Evolutionary conservation across 2,888 invertebrate genomes (phyloP).

Genomic region (Drosophila differens): DNA sequence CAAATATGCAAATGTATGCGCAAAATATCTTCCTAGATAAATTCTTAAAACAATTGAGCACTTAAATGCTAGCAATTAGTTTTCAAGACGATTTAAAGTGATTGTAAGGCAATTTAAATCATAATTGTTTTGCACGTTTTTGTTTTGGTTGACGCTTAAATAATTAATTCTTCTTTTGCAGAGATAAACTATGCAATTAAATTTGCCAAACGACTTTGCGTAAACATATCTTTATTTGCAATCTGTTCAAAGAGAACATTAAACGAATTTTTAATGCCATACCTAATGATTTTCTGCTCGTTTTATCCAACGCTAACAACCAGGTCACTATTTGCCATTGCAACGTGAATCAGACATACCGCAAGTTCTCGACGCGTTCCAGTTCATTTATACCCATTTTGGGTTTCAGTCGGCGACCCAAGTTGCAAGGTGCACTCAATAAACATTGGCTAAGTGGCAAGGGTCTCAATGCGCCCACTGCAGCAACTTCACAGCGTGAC

Average conservation of each 20-base stretch:
- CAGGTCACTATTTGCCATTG: constrained; percentile 92
- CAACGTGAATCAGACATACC: constrained; percentile 91
- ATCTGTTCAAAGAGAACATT: neutral
- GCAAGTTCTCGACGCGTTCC: constrained; percentile 87
- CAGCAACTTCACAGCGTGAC: constrained; percentile 45
- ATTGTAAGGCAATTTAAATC: neutral
- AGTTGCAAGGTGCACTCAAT: constrained; percentile 83
- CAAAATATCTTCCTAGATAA: neutral
- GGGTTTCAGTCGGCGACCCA: constrained; percentile 84
- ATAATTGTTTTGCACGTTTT: neutral
- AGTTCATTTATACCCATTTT: constrained; percentile 86
- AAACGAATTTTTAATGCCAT: neutral
- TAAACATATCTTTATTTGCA: neutral
- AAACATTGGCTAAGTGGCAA: constrained; percentile 88
- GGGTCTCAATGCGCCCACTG: constrained; percentile 65
- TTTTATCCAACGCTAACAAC: constrained; percentile 49
- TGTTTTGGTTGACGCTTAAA: constrained; percentile 1
- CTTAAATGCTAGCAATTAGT: constrained; percentile 6
- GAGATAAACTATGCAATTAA: neutral
- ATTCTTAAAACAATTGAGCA: constrained; percentile 7
- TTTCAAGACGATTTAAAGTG: constrained; percentile 7
- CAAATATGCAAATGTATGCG: constrained; percentile 58
- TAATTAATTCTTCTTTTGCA: neutral
- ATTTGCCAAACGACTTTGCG: neutral
- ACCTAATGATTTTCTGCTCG: neutral